phyloP scores from a whole-genome alignment of 2,888 invertebrate genomes.

The Mythimna vitellina region DNA sequence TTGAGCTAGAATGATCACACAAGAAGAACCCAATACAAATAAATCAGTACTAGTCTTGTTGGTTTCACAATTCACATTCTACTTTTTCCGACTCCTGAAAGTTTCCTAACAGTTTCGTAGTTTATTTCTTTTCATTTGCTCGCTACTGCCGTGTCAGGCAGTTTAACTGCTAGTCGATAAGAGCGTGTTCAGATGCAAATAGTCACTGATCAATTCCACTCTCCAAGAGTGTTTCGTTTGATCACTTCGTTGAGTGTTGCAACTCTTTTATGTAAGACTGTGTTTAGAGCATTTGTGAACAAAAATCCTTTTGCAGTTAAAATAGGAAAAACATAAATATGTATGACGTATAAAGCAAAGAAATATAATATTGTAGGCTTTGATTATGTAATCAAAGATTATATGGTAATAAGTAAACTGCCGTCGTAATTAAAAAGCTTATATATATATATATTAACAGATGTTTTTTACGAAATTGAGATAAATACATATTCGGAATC shows the following conservation, averaged over 20 bases:
- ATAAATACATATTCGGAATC: no score
- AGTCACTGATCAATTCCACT: conserved; percentile 1
- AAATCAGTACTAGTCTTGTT: neutral
- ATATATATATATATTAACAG: no score
- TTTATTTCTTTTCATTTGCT: conserved; percentile 23
- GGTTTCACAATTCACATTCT: conserved; percentile 1
- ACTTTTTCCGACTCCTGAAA: neutral
- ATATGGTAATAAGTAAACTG: no score
- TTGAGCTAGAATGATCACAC: neutral
- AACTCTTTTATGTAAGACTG: neutral
- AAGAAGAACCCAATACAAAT: neutral
- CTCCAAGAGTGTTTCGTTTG: neutral
- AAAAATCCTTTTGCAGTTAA: neutral
- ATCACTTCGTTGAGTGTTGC: neutral
- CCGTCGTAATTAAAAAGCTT: no score
- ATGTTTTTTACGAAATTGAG: no score
- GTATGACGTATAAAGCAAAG: no score
- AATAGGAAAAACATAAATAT: neutral
- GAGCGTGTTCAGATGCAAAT: conserved; percentile 1
- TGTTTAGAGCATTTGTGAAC: neutral
- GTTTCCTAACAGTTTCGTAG: conserved; percentile 1
- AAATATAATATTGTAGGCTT: no score
- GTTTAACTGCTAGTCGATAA: conserved; percentile 22
- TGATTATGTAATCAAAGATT: no score
- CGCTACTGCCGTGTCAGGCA: conserved; percentile 14